Conservation (phyloP, 2,888 invertebrate genomes). For the Acholoe squamosa region DNA sequence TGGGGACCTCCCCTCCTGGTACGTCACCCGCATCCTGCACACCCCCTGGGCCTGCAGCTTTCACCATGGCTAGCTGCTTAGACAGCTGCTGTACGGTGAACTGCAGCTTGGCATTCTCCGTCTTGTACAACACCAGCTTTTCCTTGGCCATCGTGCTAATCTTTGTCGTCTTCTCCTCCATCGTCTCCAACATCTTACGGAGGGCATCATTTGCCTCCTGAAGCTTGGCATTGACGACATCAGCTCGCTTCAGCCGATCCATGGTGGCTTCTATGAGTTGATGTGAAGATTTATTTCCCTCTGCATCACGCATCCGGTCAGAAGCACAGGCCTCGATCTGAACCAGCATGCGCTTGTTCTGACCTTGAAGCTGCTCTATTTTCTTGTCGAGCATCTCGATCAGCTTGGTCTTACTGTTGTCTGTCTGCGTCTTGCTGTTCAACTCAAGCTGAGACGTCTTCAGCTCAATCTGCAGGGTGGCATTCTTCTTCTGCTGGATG, state of each 20-base stretch:
- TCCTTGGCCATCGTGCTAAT: slow-evolving; percentile 69
- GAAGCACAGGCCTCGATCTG: slow-evolving; percentile 20
- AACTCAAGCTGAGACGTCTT: slow-evolving; percentile 65
- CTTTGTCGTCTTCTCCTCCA: slow-evolving; percentile 67
- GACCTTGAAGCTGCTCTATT: slow-evolving; percentile 61
- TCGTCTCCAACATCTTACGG: slow-evolving; percentile 67
- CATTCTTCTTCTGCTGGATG: slow-evolving; percentile 65
- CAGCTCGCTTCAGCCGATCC: slow-evolving; percentile 51
- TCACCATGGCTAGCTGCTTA: slow-evolving; percentile 58
- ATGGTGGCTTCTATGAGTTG: slow-evolving; percentile 36
- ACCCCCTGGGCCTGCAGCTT: neutral
- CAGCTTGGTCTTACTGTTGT: slow-evolving; percentile 66
- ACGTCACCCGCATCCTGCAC: neutral
- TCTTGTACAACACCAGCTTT: slow-evolving; percentile 68
- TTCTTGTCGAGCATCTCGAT: slow-evolving; percentile 68
- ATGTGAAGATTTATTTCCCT: slow-evolving; percentile 25
- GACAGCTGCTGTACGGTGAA: slow-evolving; percentile 43
- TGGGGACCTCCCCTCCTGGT: neutral
- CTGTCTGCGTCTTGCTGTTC: slow-evolving; percentile 63
- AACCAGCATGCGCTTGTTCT: slow-evolving; percentile 59
- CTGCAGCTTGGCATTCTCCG: slow-evolving; percentile 65
- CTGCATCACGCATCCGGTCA: slow-evolving; percentile 47
- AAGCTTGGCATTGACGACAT: slow-evolving; percentile 51
- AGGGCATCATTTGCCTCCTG: slow-evolving; percentile 64
- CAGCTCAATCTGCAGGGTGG: slow-evolving; percentile 61